Base-by-base conservation (phyloP, 1,140 invertebrate genomes). In the Tribolium madens region DNA sequence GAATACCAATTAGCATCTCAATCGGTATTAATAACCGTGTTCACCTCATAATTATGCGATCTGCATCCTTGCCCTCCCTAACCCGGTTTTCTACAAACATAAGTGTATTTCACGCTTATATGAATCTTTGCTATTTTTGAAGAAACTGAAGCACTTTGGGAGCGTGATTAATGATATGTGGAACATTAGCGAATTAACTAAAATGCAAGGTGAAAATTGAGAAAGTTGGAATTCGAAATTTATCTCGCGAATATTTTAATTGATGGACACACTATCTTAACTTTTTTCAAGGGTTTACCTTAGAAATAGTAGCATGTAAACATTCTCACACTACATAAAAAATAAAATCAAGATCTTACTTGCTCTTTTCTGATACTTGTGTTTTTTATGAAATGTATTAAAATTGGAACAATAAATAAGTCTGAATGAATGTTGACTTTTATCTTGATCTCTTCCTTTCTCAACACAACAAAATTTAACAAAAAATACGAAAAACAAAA, bases 61-160 rank as follows among this genome's bases (percentile, higher is more conserved):
- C 53, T 74, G 50, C 72, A 74, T 74, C 72, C 72, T 74, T 74
- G 72, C 72, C 31, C 52, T 53, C 52, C 72, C 72, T 74, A 74
- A 74, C 72, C 72, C 36, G 31, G 47, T 73, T 73, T 75, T 68
- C 57, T 64, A 64, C 57, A 64, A 60, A 31, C 53, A 60, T 9
- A 60, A 18, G 26, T 33, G 48, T 50, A 50, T 50, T 50, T 50
- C 15, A 50, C 48, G 48, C 13, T 50, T 50, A 50, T 42, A 12
- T 50, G 15, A 7, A 50, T 50, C 1, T 1, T 50, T 15, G 48
- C 48, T 50, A 50, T 50, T 50, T 50, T 50, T 50, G 13, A 50
- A 50, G 12, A 15, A 50, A 17, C 6, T 50, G 13, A 14, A 15
- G 10, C 13, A 50, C 15, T 50, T 50, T 14, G 13, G 46, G 13